Evolutionary conservation across 1,140 invertebrate genomes (phyloP), one percentile per base, ranked within the genome.

Genomic region (Halesus radiatus): DNA sequence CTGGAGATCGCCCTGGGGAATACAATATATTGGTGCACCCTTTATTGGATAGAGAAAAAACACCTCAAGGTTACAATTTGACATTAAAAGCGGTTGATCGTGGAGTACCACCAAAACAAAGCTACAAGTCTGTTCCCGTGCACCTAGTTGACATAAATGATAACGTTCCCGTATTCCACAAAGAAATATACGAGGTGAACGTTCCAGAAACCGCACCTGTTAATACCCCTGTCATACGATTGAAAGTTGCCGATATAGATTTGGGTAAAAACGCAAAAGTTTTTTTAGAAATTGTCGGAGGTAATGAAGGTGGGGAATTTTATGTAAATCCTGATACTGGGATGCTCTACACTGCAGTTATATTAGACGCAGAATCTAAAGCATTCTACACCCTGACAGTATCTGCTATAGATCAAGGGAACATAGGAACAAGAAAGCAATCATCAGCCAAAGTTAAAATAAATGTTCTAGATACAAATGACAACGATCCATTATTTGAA

Each of bases 311-410:
- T 37, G 92, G 93, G 0, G 94, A 96, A 83, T 98, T 98, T 85
- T 89, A 91, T 58, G 92, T 98, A 20, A 95, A 96, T 86, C 92
- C 94, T 0, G 92, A 93, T 83, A 96, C 95, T 0, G 96, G 96
- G 0, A 94, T 97, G 91, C 86, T 98, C 0, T 96, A 95, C 83
- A 96, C 95, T 0, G 92, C 93, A 52, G 93, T 94, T n/a, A 88
- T 88, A 68, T 88, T 98, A 3, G 97, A 98, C 86, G 94, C 95
- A 1, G 97, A 98, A 89, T 91, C 86, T 13, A 94, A 95, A 86
- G 92, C 94, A 0, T 93, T 95, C 84, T 98, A 98, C 85, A 95
- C 94, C 3, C 86, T 98, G 4, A 96, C 95, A 0, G 94, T 97
- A 1, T 95, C 94, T 3, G 96, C 96, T 3, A 92, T 95, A 20